Percentiles rank a stretch among this genome's conserved stretches.
Evolutionary conservation across 2,113 vertebrate species (phyloP).

Genomic region (Corythaeola cristata): DNA sequence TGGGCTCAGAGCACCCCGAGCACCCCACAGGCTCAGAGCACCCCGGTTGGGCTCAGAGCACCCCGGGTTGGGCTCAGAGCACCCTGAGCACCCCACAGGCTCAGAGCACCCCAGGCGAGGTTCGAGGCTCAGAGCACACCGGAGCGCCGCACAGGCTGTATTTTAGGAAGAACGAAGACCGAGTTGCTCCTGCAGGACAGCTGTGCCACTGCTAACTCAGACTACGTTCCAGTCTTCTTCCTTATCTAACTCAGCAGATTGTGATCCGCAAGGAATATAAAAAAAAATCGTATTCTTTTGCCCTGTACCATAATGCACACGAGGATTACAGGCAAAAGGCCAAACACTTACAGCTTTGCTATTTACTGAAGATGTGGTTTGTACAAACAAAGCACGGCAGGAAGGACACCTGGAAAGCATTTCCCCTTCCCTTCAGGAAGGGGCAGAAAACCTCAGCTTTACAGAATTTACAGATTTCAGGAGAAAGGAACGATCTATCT

Average conservation of each 20-base stretch:
- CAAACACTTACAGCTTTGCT: neutral
- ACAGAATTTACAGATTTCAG: slow-evolving; percentile 24
- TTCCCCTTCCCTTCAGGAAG: slow-evolving; percentile 32
- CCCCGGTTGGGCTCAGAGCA: too few species aligned
- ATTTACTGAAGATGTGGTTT: neutral
- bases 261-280: neutral
- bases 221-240: neutral
- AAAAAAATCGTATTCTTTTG: neutral
- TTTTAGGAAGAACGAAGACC: neutral
- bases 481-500: slow-evolving; percentile 15
- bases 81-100: too few species aligned
- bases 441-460: slow-evolving; percentile 5
- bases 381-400: neutral
- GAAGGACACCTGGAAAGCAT: slow-evolving; percentile 63
- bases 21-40: too few species aligned
- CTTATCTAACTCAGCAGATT: neutral
- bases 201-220: neutral
- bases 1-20: too few species aligned
- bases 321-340: neutral
- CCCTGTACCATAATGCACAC: neutral
- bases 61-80: too few species aligned
- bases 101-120: too few species aligned
- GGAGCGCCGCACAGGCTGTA: accelerated
- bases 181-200: neutral
- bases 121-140: neutral